Base-by-base conservation (phyloP, 2,888 invertebrate species). In the Plebejus argus region DNA sequence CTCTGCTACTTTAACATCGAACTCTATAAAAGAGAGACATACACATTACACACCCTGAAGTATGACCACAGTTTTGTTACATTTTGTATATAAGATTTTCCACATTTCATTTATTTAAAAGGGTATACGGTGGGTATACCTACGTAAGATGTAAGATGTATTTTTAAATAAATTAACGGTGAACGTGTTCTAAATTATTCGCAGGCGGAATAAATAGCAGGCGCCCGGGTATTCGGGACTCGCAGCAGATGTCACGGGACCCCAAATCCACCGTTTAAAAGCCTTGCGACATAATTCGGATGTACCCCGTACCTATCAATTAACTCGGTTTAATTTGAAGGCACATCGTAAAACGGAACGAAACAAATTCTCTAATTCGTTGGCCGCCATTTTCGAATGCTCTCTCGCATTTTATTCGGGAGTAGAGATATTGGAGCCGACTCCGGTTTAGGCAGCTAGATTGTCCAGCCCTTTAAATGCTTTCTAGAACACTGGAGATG, bases 341-440 rank as follows among this genome's bases (percentile, higher is more conserved):
- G 82, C 82, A 82, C 84, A 81, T 81, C 83, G 85, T 84, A 86
- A 84, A 86, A 87, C 83, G 85, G 83, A 82, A 83, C 85, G 84
- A 85, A 86, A 88, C 84, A 85, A 87, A 88, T 84, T 84, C 85
- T 85, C 84, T 83, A 85, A 87, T 86, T 86, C 83, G 82, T 79
- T 78, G 80, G 82, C 85, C 82, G 86, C 87, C 89, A 88, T 89
- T 89, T 89, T 87, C 81, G 82, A 83, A 83, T 84, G 82, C 85
- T 88, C 87, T 88, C 53, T 18, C 87, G 89, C 84, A 53, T 53
- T 53, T 88, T 89, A 86, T 86, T 83, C 4, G 5, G n/a, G 58
- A 58, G 20, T 8, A 58, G 20, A 20, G 58, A 58, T 58, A 6
- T 58, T 6, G n/a, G 58, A 58, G 28, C 61, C 61, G 12, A 12